phyloP scores from a whole-genome alignment of 2,888 invertebrate genomes.

The Drosophila acutilabella region DNA sequence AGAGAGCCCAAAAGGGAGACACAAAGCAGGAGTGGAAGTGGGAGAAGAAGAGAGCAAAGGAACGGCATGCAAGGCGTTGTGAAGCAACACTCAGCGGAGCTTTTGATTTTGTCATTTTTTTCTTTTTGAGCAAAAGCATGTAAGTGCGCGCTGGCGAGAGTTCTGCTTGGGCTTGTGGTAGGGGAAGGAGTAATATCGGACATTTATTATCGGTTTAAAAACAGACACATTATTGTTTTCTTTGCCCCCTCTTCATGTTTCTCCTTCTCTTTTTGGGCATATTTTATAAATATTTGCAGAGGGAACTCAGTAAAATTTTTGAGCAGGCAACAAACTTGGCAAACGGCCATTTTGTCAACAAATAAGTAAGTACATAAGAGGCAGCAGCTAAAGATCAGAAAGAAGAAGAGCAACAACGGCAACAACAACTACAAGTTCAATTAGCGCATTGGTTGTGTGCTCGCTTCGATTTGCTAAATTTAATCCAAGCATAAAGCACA shows the following conservation, averaged over 20 bases:
- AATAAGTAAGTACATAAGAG: constrained; percentile 15
- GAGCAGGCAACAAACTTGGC: constrained; percentile 53
- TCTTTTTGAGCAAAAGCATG: constrained; percentile 26
- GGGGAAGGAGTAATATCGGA: constrained; percentile 16
- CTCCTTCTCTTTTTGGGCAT: constrained; percentile 8
- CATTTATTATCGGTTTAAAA: constrained; percentile 53
- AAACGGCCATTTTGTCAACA: constrained; percentile 57
- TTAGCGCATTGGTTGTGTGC: constrained; percentile 65
- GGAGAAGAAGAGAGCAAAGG: background rate
- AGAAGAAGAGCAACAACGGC: constrained; percentile 22
- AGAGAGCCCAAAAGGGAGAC: constrained; percentile 1
- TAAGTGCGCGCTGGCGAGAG: constrained; percentile 10
- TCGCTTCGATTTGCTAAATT: constrained; percentile 78
- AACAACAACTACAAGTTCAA: constrained; percentile 62
- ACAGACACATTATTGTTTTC: constrained; percentile 40
- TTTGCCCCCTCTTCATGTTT: background rate
- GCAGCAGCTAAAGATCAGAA: constrained; percentile 10
- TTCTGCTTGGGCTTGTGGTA: background rate
- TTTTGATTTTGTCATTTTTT: constrained; percentile 29
- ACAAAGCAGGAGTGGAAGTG: background rate
- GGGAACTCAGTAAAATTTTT: constrained; percentile 61
- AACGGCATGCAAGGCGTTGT: constrained; percentile 2
- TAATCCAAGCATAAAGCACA: constrained; percentile 79
- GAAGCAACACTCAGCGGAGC: constrained; percentile 47
- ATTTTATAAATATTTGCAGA: constrained; percentile 62